Evolutionary conservation across 2,888 invertebrate genomes (phyloP).

Genomic region (Octodonta nipae): DNA sequence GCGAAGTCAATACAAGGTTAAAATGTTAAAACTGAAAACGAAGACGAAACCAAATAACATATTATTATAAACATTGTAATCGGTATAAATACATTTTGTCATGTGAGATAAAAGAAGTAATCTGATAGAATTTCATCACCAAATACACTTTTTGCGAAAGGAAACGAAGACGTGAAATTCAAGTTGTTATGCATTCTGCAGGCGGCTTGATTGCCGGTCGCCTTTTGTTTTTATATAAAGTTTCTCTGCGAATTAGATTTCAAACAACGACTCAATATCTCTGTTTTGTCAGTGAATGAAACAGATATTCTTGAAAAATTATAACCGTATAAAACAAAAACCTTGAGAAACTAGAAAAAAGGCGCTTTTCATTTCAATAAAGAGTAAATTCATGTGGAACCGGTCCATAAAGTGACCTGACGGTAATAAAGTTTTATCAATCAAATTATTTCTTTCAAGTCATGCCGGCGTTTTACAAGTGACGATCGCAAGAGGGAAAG

Average conservation of each 20-base stretch:
- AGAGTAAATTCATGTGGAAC: conserved; percentile 18
- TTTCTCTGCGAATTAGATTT: conserved; percentile 23
- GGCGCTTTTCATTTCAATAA: conserved; percentile 16
- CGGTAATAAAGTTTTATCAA: conserved; percentile 28
- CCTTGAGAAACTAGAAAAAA: conserved; percentile 10
- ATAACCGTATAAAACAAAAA: conserved; percentile 12
- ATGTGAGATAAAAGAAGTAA: too few relatives aligned
- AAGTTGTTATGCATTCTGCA: conserved; percentile 19
- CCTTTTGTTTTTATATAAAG: conserved; percentile 22
- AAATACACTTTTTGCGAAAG: conserved; percentile 4
- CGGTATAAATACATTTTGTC: too few relatives aligned
- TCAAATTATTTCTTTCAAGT: conserved; percentile 27
- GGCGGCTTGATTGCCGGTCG: too few relatives aligned
- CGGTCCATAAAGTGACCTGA: conserved; percentile 14
- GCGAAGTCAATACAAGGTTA: too few relatives aligned
- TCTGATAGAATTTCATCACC: too few relatives aligned
- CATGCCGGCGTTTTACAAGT: conserved; percentile 20
- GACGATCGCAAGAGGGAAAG: too few relatives aligned
- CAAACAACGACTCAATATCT: conserved; percentile 22
- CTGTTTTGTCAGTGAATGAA: conserved; percentile 17
- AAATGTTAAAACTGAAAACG: too few relatives aligned
- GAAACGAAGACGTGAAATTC: conserved; percentile 17
- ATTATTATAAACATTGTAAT: too few relatives aligned
- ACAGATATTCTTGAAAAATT: conserved; percentile 17
- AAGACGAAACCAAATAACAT: too few relatives aligned